These are phyloP conservation scores for Hassar affinis DNA, from an alignment of 2,113 vertebrate species.

Conservation along the genomic window DNA sequence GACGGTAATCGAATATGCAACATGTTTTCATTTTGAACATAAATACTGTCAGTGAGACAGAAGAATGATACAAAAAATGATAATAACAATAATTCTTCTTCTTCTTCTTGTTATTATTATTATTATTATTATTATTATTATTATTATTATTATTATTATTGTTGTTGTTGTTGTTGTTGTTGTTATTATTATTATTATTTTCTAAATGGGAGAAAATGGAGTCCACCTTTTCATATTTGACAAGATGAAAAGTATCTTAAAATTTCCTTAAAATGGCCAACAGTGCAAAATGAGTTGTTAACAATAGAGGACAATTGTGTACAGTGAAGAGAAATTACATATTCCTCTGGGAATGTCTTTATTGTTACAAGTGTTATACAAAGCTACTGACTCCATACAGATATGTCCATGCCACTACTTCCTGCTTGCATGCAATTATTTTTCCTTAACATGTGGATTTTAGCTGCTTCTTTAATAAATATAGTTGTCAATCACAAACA, in stretches of 20 bases:
- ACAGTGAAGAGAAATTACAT: background rate
- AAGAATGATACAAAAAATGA: background rate
- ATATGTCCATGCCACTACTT: background rate
- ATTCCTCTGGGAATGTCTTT: background rate
- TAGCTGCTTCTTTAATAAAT: background rate
- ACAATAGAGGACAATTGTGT: background rate
- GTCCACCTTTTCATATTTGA: too few relatives aligned
- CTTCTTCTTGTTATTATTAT: too few relatives aligned
- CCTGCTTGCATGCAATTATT: background rate
- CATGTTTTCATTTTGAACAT: background rate
- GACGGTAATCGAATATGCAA: background rate
- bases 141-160: too few relatives aligned
- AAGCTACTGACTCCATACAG: background rate
- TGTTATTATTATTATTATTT: too few relatives aligned
- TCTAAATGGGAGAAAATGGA: background rate
- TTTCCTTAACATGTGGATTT: background rate
- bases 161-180: too few relatives aligned
- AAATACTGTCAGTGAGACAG: background rate
- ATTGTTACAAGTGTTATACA: background rate
- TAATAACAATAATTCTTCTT: too few relatives aligned
- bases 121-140: too few relatives aligned
- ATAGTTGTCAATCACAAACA: background rate
- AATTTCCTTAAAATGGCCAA: background rate
- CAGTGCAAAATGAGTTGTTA: background rate
- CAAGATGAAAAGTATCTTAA: background rate